Evolutionary conservation across 1,140 invertebrate genomes (phyloP).

Genomic region (Ceratitis capitata): DNA sequence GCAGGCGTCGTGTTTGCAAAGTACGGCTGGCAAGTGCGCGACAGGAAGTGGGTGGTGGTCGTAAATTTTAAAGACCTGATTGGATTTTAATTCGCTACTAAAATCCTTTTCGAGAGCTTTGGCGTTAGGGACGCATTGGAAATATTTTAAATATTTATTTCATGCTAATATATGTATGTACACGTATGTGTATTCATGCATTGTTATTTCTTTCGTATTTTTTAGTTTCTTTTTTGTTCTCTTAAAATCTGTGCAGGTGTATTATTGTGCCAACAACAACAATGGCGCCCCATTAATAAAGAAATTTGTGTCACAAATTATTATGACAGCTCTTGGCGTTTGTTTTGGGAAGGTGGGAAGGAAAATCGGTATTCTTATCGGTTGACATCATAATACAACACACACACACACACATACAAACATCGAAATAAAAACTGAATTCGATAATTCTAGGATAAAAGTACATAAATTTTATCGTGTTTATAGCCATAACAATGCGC

Average conservation of each 20-base stretch:
- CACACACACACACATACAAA: too few relatives aligned
- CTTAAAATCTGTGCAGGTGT: not conserved
- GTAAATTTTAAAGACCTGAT: constrained; percentile 44
- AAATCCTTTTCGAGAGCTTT: not conserved
- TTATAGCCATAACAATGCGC: not conserved
- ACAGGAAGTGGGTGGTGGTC: not conserved
- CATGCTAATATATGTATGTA: not conserved
- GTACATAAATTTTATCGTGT: constrained; percentile 6
- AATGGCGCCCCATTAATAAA: constrained; percentile 30
- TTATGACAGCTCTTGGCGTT: not conserved
- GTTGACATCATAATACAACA: constrained; percentile 6
- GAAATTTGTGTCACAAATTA: constrained; percentile 33
- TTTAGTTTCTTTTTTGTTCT: too few relatives aligned
- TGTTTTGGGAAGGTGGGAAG: not conserved
- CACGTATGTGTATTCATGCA: not conserved
- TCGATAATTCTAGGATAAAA: constrained; percentile 22
- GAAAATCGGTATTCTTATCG: constrained; percentile 3
- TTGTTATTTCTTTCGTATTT: too few relatives aligned
- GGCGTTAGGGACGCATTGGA: not conserved
- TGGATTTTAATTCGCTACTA: constrained; percentile 39
- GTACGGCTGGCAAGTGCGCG: not conserved
- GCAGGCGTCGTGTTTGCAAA: not conserved
- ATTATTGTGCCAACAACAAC: not conserved
- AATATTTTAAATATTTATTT: not conserved
- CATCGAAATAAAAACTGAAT: too few relatives aligned